Percentiles rank a stretch among this genome's conserved stretches.
phyloP scores from a whole-genome alignment of 1,140 invertebrate species.

The Nautilus pompilius region DNA sequence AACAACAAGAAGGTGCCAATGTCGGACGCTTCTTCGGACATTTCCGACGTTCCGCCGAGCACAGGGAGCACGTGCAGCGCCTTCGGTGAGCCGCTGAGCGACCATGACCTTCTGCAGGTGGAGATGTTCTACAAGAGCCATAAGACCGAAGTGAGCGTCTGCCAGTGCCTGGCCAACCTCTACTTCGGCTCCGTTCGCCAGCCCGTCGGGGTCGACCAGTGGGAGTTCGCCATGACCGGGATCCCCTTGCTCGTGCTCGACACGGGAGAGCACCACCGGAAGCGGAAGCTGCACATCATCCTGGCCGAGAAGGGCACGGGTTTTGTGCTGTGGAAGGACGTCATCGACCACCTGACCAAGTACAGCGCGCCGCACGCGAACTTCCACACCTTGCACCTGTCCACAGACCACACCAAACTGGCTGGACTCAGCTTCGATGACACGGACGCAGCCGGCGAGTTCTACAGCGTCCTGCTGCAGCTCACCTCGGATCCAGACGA shows the following conservation, averaged over 20 bases:
- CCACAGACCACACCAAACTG: conserved; percentile 62
- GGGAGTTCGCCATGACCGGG: conserved; percentile 76
- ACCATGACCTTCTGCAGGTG: conserved; percentile 71
- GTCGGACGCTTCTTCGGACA: conserved; percentile 21
- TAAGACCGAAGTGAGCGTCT: conserved; percentile 76
- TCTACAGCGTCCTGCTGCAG: conserved; percentile 66
- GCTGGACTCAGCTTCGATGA: conserved; percentile 76
- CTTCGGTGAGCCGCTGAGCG: conserved; percentile 57
- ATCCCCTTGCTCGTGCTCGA: conserved; percentile 79
- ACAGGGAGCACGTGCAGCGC: not conserved
- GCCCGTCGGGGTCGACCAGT: conserved; percentile 54
- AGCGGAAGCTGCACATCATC: conserved; percentile 71
- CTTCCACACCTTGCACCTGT: conserved; percentile 82
- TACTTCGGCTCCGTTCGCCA: conserved; percentile 57
- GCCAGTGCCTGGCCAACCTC: conserved; percentile 75
- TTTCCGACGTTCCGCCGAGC: conserved; percentile 15
- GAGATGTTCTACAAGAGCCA: conserved; percentile 77
- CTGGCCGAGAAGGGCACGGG: conserved; percentile 80
- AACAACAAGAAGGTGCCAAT: conserved; percentile 6
- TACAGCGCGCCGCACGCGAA: conserved; percentile 63
- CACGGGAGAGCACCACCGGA: conserved; percentile 65
- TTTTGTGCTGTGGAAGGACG: conserved; percentile 81
- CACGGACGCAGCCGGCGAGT: conserved; percentile 68
- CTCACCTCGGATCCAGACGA: conserved; percentile 77
- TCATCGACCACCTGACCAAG: conserved; percentile 66